phyloP scores from a whole-genome alignment of 2,797 vertebrate genomes.

The Pseudocheirus occidentalis region DNA sequence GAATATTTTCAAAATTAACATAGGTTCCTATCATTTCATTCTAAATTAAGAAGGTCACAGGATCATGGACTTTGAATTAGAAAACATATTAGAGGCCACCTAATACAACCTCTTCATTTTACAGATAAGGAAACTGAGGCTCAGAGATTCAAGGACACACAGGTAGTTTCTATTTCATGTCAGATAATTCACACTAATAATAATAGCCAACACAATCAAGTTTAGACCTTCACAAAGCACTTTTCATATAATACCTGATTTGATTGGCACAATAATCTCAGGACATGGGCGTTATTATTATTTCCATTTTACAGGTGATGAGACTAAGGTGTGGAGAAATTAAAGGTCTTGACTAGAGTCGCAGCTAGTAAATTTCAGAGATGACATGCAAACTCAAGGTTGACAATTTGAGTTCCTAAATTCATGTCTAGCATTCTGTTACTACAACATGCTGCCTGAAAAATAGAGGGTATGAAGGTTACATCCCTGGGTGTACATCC shows the following conservation, averaged over 20 bases:
- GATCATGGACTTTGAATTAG: not conserved
- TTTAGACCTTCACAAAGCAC: not conserved
- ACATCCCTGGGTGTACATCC: not conserved
- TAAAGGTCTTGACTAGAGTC: not conserved
- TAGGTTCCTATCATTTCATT: conserved; percentile 30
- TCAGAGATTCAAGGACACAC: not conserved
- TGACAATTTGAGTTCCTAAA: not conserved
- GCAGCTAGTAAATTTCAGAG: not conserved
- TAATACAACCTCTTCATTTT: not conserved
- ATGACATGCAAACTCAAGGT: not conserved
- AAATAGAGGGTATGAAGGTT: not conserved
- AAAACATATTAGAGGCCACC: not conserved
- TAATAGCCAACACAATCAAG: not conserved
- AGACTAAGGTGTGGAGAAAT: not conserved
- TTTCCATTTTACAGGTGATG: not conserved
- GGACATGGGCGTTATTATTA: not conserved
- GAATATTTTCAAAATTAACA: conserved; percentile 19
- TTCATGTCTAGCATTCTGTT: not conserved
- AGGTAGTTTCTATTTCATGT: not conserved
- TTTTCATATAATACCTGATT: not conserved
- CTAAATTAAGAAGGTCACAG: conserved; percentile 5
- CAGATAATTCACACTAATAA: not conserved
- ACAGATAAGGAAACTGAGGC: not conserved
- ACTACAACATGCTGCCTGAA: not conserved
- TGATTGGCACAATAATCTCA: not conserved